Base-by-base conservation (phyloP, 2,797 vertebrate species). In the Kryptolebias ocellatus region DNA sequence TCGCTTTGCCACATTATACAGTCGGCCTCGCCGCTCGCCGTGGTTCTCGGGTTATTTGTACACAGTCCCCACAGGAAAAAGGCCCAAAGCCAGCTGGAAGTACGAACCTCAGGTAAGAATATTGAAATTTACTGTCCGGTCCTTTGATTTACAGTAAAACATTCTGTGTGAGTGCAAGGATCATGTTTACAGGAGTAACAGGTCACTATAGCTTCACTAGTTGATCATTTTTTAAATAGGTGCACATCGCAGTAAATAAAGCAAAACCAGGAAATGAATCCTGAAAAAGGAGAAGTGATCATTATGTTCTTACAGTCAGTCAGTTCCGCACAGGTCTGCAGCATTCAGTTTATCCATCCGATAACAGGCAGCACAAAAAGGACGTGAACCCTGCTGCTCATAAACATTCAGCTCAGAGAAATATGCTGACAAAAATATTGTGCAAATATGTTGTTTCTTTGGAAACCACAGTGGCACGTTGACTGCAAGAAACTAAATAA, bases 71-170 rank as follows among this genome's bases (percentile, higher is more conserved):
- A 1, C 4, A 0, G 90, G 90, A 14, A 92, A 87, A 75, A 89
- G 92, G 27, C 92, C 92, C 0, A 7, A 31, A 0, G 20, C 80
- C 0, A 24, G 2, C 0, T 93, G 92, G 92, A 93, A 90, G 83
- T 93, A 77, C 78, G 92, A 93, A 53, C 92, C 90, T 2, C 92
- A 93, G 91, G 92, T 92, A 69, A 88, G 80, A 24, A 24, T 24
- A 27, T 8, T 52, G 46, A 6, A 16, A 31, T 45, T 20, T 52
- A 20, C 0, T 29, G 1, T 44, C 18, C 28, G 31, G 27, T 44
- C 27, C 39, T 44, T 53, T 6, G 34, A 42, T 59, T 46, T 12
- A 15, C n/a, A 60, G 29, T 31, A 50, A 29, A 60, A 50, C 31
- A 34, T 5, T 7, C 9, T 1, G 31, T 34, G 31, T 34, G 31